Base-by-base conservation (phyloP, 2,888 invertebrate species). In the Idaea aversata region DNA sequence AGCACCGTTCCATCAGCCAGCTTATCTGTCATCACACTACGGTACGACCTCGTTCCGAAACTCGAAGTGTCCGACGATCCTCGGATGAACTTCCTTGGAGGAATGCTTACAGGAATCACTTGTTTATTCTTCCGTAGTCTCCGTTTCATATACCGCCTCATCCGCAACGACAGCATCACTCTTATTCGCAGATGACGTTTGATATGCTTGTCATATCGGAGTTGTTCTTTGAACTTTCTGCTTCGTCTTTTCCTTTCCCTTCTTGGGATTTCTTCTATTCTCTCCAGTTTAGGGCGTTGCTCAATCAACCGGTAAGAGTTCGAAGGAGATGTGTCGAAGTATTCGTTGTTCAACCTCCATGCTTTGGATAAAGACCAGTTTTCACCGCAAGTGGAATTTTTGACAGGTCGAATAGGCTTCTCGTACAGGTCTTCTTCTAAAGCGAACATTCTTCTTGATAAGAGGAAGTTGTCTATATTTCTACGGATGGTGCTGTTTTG, bases 81-180 rank as follows among this genome's bases (percentile, higher is more conserved):
- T 59, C 92, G 78, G 0, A 83, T 81, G 67, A 93, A 93, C 68
- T 76, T 81, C 36, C 93, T 77, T 0, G 91, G 89, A 63, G 92
- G 91, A 0, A 91, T 83, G 5, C 80, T 83, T 5, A 83, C 76
- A 57, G 77, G 87, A 68, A 87, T 84, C 15, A 82, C 74, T 61
- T 74, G 78, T 5, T 79, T 78, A 4, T 85, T 79, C 64, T 86
- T 90, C 67, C 82, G 77, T 65, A 88, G 65, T 63, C 87, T 77
- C 67, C 88, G 78, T 70, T 92, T 94, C 79, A 93, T 91, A 66
- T 94, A 93, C 65, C 93, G 84, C 34, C 95, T 93, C 88, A 95
- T 93, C 67, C 95, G 90, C 69, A 96, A 85, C 13, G 95, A 95
- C 75, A 96, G 86, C 94, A 96, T 95, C 62, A 96, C 94, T 15